Conservation (phyloP, 2,888 invertebrate genomes). For the Diarsia brunnea region DNA sequence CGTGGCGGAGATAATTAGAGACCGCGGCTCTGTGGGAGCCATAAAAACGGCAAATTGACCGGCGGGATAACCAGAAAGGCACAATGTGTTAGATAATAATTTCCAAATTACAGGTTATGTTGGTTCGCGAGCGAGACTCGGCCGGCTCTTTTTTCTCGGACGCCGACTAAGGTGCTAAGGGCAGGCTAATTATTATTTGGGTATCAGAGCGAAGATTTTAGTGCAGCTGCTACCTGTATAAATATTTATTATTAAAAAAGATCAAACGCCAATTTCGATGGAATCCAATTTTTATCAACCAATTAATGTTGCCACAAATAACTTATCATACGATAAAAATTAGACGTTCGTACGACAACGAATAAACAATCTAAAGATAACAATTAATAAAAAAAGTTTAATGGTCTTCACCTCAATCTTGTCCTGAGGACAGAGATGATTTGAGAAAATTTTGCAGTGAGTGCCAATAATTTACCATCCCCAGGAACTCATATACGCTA, state of each 20-base stretch:
- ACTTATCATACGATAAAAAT: constrained; percentile 45
- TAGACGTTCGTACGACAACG: constrained; percentile 26
- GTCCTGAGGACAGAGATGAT: too few relatives aligned
- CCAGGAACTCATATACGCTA: neutral
- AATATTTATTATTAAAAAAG: constrained; percentile 90
- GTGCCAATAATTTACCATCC: neutral
- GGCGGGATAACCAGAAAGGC: constrained; percentile 91
- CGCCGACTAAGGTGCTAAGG: constrained; percentile 90
- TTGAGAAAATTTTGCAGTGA: neutral
- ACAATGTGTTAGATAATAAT: constrained; percentile 91
- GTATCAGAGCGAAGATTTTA: constrained; percentile 88
- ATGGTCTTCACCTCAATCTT: too few relatives aligned
- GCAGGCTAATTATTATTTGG: constrained; percentile 91
- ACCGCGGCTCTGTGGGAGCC: constrained; percentile 90
- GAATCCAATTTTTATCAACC: constrained; percentile 83
- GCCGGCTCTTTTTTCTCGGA: constrained; percentile 85
- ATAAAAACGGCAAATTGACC: constrained; percentile 91
- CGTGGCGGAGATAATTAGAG: constrained; percentile 90
- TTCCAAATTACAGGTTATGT: constrained; percentile 91
- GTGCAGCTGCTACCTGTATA: constrained; percentile 91
- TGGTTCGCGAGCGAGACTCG: constrained; percentile 87
- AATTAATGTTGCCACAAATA: constrained; percentile 73
- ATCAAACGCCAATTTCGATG: constrained; percentile 88
- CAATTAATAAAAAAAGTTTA: neutral
- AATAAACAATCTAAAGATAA: constrained; percentile 40